These are phyloP conservation scores for Heliconius eleuchia DNA, from an alignment of 1,140 invertebrate genomes.

Conservation along the genomic window DNA sequence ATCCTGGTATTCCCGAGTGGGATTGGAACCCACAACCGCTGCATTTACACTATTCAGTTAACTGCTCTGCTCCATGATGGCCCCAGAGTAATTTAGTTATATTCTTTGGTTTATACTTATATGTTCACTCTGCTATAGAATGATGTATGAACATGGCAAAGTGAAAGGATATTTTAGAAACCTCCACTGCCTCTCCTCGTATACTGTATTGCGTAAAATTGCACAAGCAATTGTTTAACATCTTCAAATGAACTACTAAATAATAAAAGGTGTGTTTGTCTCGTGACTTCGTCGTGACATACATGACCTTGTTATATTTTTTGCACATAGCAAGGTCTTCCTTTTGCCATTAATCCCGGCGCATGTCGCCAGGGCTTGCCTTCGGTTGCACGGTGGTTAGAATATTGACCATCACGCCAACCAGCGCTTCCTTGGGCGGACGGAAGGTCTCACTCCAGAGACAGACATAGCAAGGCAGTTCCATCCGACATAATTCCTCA, in stretches of 20 bases:
- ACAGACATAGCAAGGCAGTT: too few species aligned
- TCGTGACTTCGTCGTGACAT: neutral
- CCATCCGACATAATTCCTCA: too few species aligned
- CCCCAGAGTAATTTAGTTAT: neutral
- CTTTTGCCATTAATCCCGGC: too few species aligned
- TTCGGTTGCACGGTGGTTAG: too few species aligned
- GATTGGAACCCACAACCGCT: neutral
- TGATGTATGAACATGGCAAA: neutral
- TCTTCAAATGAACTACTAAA: neutral
- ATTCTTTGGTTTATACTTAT: neutral
- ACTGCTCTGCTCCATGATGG: neutral
- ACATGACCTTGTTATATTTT: neutral
- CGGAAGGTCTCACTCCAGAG: too few species aligned
- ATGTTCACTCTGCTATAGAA: neutral
- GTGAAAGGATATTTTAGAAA: conserved; percentile 1
- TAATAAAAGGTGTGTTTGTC: neutral
- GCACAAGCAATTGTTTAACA: neutral
- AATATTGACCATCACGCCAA: too few species aligned
- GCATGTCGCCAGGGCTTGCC: too few species aligned
- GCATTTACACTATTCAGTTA: neutral
- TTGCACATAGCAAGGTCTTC: too few species aligned
- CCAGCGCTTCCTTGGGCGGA: too few species aligned
- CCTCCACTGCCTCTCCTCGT: neutral
- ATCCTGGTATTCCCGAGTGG: neutral
- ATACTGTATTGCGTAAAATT: neutral